These are phyloP conservation scores for Didymodactylos carnosus DNA, from an alignment of 2,888 invertebrate species.

Conservation along the genomic window DNA sequence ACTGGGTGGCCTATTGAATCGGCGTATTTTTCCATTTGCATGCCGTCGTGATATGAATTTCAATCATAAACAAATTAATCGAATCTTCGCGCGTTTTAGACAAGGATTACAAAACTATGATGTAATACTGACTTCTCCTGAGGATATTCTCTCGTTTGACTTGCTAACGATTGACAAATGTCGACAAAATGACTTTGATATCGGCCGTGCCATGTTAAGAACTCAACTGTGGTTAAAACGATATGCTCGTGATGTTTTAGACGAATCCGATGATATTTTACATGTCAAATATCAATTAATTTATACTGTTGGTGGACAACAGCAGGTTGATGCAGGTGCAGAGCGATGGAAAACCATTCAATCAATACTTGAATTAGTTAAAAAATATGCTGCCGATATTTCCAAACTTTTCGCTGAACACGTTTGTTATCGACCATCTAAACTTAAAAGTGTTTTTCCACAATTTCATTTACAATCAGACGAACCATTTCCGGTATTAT, in stretches of 20 bases:
- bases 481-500: background rate
- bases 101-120: background rate
- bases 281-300: background rate
- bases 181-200: background rate
- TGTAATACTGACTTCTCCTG: background rate
- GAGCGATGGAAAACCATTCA: background rate
- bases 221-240: background rate
- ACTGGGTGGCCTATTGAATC: background rate
- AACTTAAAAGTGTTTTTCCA: background rate
- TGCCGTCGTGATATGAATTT: background rate
- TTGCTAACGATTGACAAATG: background rate
- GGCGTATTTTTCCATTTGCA: background rate
- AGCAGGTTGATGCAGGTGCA: background rate
- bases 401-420: background rate
- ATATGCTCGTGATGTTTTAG: background rate
- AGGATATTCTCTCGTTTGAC: background rate
- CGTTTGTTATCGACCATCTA: background rate
- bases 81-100: background rate
- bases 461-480: background rate
- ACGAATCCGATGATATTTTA: background rate
- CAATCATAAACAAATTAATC: background rate
- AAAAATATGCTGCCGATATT: background rate
- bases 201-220: background rate
- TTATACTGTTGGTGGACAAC: background rate
- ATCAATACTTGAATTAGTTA: background rate